phyloP scores from a whole-genome alignment of 2,797 vertebrate species.

The Scyliorhinus canicula region DNA sequence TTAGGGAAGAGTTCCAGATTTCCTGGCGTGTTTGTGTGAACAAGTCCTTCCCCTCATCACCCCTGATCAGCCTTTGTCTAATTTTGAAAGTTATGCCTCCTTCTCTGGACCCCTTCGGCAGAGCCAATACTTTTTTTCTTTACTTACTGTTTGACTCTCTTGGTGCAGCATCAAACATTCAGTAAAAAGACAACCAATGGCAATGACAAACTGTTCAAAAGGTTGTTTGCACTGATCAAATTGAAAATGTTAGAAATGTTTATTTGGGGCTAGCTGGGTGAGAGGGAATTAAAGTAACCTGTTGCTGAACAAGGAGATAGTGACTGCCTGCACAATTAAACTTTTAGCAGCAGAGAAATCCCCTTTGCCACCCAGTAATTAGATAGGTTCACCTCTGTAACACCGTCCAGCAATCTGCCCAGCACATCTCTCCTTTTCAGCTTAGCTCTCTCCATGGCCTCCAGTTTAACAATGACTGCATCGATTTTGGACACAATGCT shows the following conservation, averaged over 20 bases:
- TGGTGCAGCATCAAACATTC: neutral
- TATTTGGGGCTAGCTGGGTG: neutral
- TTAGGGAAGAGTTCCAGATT: neutral
- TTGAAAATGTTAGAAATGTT: neutral
- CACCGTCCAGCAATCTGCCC: conserved; percentile 78
- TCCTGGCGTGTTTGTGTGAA: neutral
- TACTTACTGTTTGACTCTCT: too few relatives aligned
- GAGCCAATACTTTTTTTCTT: neutral
- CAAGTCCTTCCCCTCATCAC: too few relatives aligned
- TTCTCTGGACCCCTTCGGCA: neutral
- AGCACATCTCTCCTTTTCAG: conserved; percentile 85
- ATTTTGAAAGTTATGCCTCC: neutral
- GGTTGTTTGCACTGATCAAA: neutral
- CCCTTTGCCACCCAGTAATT: neutral
- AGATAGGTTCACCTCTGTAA: conserved; percentile 70
- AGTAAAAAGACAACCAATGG: too few relatives aligned
- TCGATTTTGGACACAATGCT: conserved; percentile 97
- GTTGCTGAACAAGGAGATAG: too few relatives aligned
- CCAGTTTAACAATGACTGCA: conserved; percentile 90
- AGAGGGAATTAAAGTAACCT: neutral
- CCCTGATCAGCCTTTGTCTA: neutral
- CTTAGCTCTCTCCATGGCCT: conserved; percentile 88
- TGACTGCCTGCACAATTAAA: neutral
- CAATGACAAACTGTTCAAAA: neutral
- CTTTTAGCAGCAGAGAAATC: neutral